A percentile compares a stretch with the other conserved stretches of the same genome.
Evolutionary conservation across 2,113 vertebrate species (phyloP).

Genomic region (Ranitomeya variabilis): DNA sequence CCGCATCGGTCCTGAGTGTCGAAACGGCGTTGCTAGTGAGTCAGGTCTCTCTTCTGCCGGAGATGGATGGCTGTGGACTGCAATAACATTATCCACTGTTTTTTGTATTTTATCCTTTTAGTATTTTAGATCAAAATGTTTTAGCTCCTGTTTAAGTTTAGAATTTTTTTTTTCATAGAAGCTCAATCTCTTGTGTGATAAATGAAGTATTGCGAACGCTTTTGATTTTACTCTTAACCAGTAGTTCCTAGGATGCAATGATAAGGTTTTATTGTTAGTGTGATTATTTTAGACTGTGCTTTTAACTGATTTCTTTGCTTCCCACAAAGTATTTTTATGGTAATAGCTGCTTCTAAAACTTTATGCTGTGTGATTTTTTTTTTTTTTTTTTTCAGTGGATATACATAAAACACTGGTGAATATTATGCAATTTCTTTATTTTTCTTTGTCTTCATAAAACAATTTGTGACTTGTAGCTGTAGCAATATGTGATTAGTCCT

Average conservation of each 20-base stretch:
- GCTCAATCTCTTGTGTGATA: slow-evolving; percentile 29
- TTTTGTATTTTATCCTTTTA: slow-evolving; percentile 18
- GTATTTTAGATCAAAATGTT: not conserved
- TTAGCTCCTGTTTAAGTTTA: not conserved
- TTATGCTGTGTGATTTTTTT: slow-evolving; percentile 6
- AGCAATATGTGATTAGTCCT: not conserved
- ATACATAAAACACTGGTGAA: slow-evolving; percentile 20
- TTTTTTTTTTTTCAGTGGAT: slow-evolving; percentile 21
- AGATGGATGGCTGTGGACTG: slow-evolving; percentile 25
- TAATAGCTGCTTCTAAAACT: slow-evolving; percentile 30
- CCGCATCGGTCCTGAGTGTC: slow-evolving; percentile 1
- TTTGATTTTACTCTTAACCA: not conserved
- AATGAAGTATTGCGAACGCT: slow-evolving; percentile 20
- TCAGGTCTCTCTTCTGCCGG: not conserved
- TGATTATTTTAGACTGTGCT: slow-evolving; percentile 15
- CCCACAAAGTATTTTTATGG: slow-evolving; percentile 38
- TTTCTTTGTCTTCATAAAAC: not conserved
- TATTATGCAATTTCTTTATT: slow-evolving; percentile 5
- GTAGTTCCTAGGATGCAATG: not conserved
- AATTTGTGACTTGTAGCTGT: slow-evolving; percentile 3
- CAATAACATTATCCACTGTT: slow-evolving; percentile 39
- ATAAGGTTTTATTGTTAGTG: not conserved
- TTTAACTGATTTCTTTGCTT: slow-evolving; percentile 40
- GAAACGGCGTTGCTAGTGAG: not conserved
- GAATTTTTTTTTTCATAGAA: slow-evolving; percentile 5